Conservation (phyloP, 1,140 invertebrate genomes). For the Drosophila parvula region DNA sequence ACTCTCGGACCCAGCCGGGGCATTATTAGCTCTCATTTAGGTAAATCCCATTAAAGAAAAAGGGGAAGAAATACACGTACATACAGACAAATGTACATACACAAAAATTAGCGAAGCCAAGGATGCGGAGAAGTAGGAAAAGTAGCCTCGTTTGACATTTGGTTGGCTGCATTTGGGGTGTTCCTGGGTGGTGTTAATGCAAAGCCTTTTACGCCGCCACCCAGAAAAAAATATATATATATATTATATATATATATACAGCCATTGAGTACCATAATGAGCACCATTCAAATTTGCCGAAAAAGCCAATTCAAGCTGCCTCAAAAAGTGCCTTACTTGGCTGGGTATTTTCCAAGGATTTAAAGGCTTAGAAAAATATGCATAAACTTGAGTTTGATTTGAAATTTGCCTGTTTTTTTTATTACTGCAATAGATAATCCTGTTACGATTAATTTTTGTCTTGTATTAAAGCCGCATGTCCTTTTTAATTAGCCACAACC, state of each 20-base stretch:
- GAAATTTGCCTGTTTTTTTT: too few relatives aligned
- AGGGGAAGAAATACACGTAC: conserved; percentile 10
- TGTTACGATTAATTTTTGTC: neutral
- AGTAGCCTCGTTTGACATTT: conserved; percentile 65
- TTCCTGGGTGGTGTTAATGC: conserved; percentile 69
- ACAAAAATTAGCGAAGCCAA: conserved; percentile 13
- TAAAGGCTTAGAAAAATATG: neutral
- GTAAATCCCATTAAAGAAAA: conserved; percentile 75
- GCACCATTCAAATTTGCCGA: conserved; percentile 42
- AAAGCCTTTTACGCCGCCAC: conserved; percentile 61
- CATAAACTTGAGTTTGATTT: neutral
- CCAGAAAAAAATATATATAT: conserved; percentile 18
- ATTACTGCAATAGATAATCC: too few relatives aligned
- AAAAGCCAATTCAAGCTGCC: conserved; percentile 50
- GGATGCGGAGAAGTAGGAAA: conserved; percentile 2
- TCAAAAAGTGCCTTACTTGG: conserved; percentile 26
- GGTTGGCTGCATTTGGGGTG: conserved; percentile 72
- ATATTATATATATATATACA: neutral
- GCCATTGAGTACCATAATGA: conserved; percentile 15
- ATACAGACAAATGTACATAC: neutral
- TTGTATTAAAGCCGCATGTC: neutral
- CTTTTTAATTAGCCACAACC: neutral
- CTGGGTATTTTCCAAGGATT: conserved; percentile 18
- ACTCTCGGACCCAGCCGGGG: conserved; percentile 46
- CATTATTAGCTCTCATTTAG: conserved; percentile 82